Conservation (phyloP, 2,888 invertebrate genomes). For the Coelopa pilipes region DNA sequence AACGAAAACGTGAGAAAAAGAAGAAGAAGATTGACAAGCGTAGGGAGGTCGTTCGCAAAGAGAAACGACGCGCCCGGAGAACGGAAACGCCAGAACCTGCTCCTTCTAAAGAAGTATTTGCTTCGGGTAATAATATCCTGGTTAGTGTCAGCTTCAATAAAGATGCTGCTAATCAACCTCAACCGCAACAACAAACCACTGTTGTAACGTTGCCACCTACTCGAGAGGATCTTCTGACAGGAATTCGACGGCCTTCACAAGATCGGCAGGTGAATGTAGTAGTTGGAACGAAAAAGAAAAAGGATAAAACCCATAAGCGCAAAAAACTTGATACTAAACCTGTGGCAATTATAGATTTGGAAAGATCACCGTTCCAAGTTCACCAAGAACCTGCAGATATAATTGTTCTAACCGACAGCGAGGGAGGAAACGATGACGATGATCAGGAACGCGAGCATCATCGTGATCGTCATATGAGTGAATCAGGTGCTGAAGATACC, state of each 20-base stretch:
- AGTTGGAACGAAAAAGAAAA: constrained; percentile 53
- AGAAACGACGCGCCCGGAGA: constrained; percentile 62
- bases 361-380: constrained; percentile 86
- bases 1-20: constrained; percentile 60
- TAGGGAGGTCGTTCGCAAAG: constrained; percentile 56
- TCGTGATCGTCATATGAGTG: constrained; percentile 50
- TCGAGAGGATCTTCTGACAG: constrained; percentile 60
- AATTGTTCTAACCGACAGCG: constrained; percentile 86
- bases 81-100: constrained; percentile 67
- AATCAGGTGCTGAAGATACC: constrained; percentile 44
- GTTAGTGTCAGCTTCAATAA: constrained; percentile 93
- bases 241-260: constrained; percentile 53
- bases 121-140: constrained; percentile 91
- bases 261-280: constrained; percentile 48
- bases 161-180: constrained; percentile 57
- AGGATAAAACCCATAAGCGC: constrained; percentile 63
- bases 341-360: constrained; percentile 86
- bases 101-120: constrained; percentile 90
- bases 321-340: constrained; percentile 73
- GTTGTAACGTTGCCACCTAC: constrained; percentile 64
- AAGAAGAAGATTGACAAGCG: constrained; percentile 65
- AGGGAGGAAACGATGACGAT: constrained; percentile 68
- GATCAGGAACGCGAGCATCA: constrained; percentile 44
- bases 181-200: constrained; percentile 63
- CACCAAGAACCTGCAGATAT: constrained; percentile 83